Evolutionary conservation across 1,140 invertebrate species (phyloP).

Genomic region (Hormaphis cornu): DNA sequence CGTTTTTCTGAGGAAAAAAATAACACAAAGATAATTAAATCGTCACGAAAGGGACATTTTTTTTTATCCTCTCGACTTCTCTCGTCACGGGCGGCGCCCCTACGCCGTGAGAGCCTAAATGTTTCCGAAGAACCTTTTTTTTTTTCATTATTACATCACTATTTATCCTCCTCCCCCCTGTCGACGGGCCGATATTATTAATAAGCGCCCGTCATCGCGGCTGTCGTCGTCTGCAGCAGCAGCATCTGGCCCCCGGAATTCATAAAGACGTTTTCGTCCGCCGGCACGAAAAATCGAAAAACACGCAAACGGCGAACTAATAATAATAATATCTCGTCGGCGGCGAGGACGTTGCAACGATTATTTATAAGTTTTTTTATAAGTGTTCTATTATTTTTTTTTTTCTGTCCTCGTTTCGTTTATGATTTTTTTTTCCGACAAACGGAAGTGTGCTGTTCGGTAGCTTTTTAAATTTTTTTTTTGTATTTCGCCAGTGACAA

Average conservation of each 20-base stretch:
- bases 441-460: not conserved
- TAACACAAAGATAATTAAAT: constrained; percentile 15
- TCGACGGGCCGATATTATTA: constrained; percentile 17
- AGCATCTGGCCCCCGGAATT: constrained; percentile 25
- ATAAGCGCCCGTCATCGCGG: constrained; percentile 27
- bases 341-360: constrained; percentile 9
- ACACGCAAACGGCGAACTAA: not conserved
- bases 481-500: too few species aligned
- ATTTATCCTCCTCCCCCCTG: too few species aligned
- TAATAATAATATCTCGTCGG: not conserved
- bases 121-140: constrained; percentile 18
- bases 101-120: constrained; percentile 23
- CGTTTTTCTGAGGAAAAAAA: too few species aligned
- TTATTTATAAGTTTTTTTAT: constrained; percentile 18
- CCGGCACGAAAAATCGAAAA: not conserved
- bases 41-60: constrained; percentile 14
- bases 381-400: too few species aligned
- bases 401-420: not conserved
- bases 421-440: not conserved
- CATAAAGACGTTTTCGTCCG: constrained; percentile 30
- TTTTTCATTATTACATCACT: too few species aligned
- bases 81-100: not conserved
- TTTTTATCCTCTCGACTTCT: not conserved
- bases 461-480: too few species aligned
- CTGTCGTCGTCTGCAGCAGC: constrained; percentile 27